phyloP scores from a whole-genome alignment of 2,113 vertebrate genomes.

The Corydoras sp. region DNA sequence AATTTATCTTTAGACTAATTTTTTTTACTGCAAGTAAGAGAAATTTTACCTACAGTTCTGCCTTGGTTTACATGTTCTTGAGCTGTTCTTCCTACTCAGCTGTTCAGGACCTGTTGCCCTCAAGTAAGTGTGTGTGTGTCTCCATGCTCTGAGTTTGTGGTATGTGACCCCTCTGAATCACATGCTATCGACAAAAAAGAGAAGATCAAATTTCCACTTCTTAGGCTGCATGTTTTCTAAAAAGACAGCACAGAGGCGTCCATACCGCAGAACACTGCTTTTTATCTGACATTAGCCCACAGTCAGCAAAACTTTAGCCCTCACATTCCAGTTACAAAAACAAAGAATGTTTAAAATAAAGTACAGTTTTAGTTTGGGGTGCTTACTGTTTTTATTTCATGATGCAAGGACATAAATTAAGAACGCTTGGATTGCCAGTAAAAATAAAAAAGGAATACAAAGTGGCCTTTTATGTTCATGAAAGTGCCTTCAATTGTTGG shows the following conservation, averaged over 20 bases:
- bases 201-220: slow-evolving; percentile 20
- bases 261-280: not conserved
- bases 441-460: no score
- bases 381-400: not conserved
- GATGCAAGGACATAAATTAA: no score
- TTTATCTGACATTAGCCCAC: not conserved
- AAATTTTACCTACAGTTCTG: not conserved
- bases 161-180: slow-evolving; percentile 30
- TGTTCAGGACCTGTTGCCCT: not conserved
- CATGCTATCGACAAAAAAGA: slow-evolving; percentile 19
- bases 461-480: no score
- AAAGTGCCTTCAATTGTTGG: no score
- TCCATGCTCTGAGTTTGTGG: slow-evolving; percentile 15
- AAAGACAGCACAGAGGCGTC: not conserved
- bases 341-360: slow-evolving; percentile 2
- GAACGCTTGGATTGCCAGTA: no score
- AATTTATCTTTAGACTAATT: no score
- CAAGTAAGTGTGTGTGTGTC: not conserved
- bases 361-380: not conserved
- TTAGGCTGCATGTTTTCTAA: slow-evolving; percentile 2
- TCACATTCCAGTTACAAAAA: slow-evolving; percentile 10
- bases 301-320: not conserved
- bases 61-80: not conserved
- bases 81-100: not conserved
- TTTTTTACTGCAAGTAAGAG: no score